These are phyloP conservation scores for Phortica okadai DNA, from an alignment of 2,888 invertebrate species.

Conservation along the genomic window DNA sequence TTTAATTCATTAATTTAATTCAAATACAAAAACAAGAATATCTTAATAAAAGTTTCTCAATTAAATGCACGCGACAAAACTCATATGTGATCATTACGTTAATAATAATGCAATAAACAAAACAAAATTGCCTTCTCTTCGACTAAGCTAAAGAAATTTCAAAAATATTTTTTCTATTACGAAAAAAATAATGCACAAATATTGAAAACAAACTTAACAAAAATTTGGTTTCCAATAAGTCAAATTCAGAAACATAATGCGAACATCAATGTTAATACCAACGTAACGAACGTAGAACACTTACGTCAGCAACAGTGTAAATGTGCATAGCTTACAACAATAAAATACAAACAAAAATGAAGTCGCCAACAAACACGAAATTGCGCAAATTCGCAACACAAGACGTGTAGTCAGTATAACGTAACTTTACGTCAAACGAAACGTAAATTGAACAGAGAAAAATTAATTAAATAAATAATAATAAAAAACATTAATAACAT, in stretches of 20 bases:
- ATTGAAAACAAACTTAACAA: slow-evolving; percentile 37
- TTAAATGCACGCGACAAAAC: slow-evolving; percentile 31
- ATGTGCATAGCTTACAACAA: slow-evolving; percentile 71
- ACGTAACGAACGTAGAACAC: slow-evolving; percentile 53
- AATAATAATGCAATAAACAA: slow-evolving; percentile 6
- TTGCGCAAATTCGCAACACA: slow-evolving; percentile 58
- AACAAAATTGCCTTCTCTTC: slow-evolving; percentile 60
- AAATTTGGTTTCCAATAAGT: slow-evolving; percentile 44
- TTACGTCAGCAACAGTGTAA: slow-evolving; percentile 52
- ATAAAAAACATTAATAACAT: slow-evolving; percentile 31
- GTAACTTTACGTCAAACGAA: slow-evolving; percentile 56
- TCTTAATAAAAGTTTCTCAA: slow-evolving; percentile 32
- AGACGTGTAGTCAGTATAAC: slow-evolving; percentile 42
- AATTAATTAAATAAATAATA: slow-evolving; percentile 32
- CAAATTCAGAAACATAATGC: slow-evolving; percentile 26
- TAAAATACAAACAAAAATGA: slow-evolving; percentile 73
- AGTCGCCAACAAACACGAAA: slow-evolving; percentile 68
- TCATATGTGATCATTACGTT: slow-evolving; percentile 13
- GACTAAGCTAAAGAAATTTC: slow-evolving; percentile 44
- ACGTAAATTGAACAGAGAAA: slow-evolving; percentile 21
- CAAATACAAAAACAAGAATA: slow-evolving; percentile 34
- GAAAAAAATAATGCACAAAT: slow-evolving; percentile 49
- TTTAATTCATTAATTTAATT: slow-evolving; percentile 66
- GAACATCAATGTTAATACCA: slow-evolving; percentile 52
- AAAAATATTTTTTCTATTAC: slow-evolving; percentile 56